phyloP scores from a whole-genome alignment of 53 echinoderm and acorn worm species.

The Antedon mediterranea region DNA sequence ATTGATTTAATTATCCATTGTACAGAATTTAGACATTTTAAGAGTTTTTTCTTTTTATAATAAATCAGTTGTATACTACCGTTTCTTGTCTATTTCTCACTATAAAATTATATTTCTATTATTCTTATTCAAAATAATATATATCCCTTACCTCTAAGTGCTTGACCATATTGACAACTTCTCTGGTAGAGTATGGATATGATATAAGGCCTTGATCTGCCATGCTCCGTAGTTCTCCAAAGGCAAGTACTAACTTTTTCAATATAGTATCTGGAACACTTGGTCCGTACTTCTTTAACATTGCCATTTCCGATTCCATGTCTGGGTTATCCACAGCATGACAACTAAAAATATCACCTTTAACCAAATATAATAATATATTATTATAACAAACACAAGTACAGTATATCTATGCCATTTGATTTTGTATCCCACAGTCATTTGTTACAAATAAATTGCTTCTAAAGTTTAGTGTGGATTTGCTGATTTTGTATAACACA shows the following conservation, averaged over 20 bases:
- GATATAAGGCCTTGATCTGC: constrained; percentile 93
- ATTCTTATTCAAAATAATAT: too few relatives aligned
- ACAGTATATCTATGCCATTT: too few relatives aligned
- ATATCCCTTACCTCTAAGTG: constrained; percentile 88
- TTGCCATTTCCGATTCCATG: constrained; percentile 84
- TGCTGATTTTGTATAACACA: too few relatives aligned
- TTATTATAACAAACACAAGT: neutral
- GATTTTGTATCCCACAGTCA: too few relatives aligned
- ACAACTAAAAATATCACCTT: constrained; percentile 98
- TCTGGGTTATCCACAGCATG: constrained; percentile 95
- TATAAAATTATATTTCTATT: too few relatives aligned
- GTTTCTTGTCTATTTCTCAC: too few relatives aligned
- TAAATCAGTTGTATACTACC: too few relatives aligned
- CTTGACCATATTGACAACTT: constrained; percentile 98
- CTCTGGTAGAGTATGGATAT: constrained; percentile 97
- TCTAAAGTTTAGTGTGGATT: too few relatives aligned
- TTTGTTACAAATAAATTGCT: too few relatives aligned
- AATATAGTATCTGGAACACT: constrained; percentile 73
- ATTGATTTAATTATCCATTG: too few relatives aligned
- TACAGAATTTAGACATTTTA: too few relatives aligned
- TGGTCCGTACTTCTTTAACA: constrained; percentile 80
- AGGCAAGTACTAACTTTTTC: constrained; percentile 75
- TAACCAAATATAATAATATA: neutral
- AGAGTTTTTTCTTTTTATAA: too few relatives aligned
- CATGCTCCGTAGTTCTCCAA: constrained; percentile 70